Evolutionary conservation across 2,888 invertebrate genomes (phyloP), one percentile per base, ranked within the genome.

Genomic region (Macropis europaea): DNA sequence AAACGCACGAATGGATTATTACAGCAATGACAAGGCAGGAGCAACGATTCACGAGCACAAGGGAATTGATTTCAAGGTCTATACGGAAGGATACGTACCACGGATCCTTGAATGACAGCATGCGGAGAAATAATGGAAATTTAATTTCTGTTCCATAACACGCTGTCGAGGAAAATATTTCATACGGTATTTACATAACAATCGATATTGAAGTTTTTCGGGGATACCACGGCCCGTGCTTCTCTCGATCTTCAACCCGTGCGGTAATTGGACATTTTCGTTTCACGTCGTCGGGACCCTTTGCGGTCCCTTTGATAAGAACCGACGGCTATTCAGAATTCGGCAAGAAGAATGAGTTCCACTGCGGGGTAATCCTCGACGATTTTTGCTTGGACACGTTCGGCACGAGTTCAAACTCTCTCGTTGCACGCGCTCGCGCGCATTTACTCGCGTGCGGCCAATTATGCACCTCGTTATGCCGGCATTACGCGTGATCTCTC

Each of bases 381-480:
- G 75, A 79, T 79, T 79, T 79, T 79, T 77, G 69, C 72, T 48
- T 40, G 72, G 73, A 71, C 77, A 71, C 76, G 75, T 64, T 78
- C 78, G 71, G 73, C 80, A 78, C 80, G 74, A 68, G 82, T 63
- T 57, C 34, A 38, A 74, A 63, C 53, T 67, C 64, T 73, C 53
- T 61, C 47, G 53, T 59, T 52, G 59, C 45, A 24, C 53, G 63
- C 61, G 68, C 66, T 38, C 57, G 15, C 56, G 70, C 73, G 74
- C 71, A 68, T 75, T 71, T 71, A 81, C 69, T 81, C 78, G 78
- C 78, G 80, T 81, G 76, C 81, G 69, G 72, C 76, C 78, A 82
- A 83, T 83, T 81, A 83, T 79, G 77, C 79, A 81, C 73, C 81
- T 82, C 83, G 84, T 84, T 84, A 83, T 82, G 81, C 72, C 74